Base-by-base conservation (phyloP, 2,888 invertebrate genomes). In the Sinotaia quadrata region DNA sequence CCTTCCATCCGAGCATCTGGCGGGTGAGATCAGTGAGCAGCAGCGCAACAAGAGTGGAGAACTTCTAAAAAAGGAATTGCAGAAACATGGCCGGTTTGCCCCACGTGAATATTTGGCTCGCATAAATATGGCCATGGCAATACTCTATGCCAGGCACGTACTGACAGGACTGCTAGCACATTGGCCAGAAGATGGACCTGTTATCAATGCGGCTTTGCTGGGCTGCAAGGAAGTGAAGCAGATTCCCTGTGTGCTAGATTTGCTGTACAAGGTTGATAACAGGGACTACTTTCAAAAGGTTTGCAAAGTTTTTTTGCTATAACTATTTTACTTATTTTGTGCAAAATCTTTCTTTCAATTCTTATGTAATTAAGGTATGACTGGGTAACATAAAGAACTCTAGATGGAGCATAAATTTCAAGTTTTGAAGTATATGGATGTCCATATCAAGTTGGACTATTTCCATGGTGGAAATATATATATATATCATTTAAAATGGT, bases 201-300 rank as follows among this genome's bases (percentile, higher is more conserved):
- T 75, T 68, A 86, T 87, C 72, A 85, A 77, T 31, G 80, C 85
- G 7, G 76, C 81, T 24, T 76, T 87, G 49, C 78, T 87, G 7
- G 86, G 86, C 24, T 86, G 86, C 70, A 81, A 79, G 63, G 82
- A 85, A 31, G 79, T 81, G 15, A 78, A 82, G 37, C 84, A 86
- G 73, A 81, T 87, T 21, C 86, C 86, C 2, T 86, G 84, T 78
- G 81, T 87, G 1, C 79, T 87, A 27, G 86, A 87, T 71, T 77
- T 87, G 2, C 77, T 87, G 21, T 83, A 86, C 72, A 81, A 83
- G 58, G 77, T 81, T 21, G 86, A 85, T 54, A 81, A 79, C 65
- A 78, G 74, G 44, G 82, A 84, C 47, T 79, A 77, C 33, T 85
- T 86, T 67, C 77, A 83, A 31, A 82, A 81, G 80, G 86, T 85